Percentiles rank a stretch among this genome's conserved stretches.
Conservation (phyloP, 2,113 vertebrate species). For the Galbula dea region DNA sequence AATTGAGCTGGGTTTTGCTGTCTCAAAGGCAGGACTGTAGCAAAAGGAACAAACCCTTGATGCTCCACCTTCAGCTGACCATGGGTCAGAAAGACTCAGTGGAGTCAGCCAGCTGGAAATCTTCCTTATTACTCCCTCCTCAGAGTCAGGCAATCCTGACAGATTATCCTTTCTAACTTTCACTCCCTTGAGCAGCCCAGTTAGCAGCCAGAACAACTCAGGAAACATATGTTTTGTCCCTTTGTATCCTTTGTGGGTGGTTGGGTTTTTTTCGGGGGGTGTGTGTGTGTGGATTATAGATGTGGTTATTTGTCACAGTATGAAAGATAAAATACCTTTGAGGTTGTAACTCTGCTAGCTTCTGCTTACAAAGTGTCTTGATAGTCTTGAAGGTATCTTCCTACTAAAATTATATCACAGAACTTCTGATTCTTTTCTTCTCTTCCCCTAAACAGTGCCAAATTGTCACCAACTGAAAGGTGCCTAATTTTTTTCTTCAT, state of each 20-base stretch:
- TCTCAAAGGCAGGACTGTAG: background rate
- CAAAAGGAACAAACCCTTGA: background rate
- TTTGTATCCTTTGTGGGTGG: background rate
- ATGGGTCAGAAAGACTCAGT: background rate
- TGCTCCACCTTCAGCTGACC: background rate
- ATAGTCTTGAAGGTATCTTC: background rate
- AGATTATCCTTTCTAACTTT: constrained; percentile 3
- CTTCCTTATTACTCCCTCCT: background rate
- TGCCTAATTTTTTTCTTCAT: background rate
- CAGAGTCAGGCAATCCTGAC: background rate
- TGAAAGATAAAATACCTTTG: background rate
- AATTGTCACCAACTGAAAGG: background rate
- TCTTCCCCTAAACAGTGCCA: background rate
- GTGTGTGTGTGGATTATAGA: background rate
- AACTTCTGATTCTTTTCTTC: background rate
- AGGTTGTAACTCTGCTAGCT: background rate
- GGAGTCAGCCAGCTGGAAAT: background rate
- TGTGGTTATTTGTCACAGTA: background rate
- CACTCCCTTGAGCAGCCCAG: background rate
- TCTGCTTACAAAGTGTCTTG: background rate
- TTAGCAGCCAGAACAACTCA: background rate
- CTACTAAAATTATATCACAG: background rate
- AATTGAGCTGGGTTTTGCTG: background rate
- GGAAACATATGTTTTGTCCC: background rate
- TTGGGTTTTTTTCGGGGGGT: background rate